Evolutionary conservation across 2,113 vertebrate species (phyloP), one percentile per base, ranked within the genome.

Genomic region (Speoplatyrhinus poulsoni): DNA sequence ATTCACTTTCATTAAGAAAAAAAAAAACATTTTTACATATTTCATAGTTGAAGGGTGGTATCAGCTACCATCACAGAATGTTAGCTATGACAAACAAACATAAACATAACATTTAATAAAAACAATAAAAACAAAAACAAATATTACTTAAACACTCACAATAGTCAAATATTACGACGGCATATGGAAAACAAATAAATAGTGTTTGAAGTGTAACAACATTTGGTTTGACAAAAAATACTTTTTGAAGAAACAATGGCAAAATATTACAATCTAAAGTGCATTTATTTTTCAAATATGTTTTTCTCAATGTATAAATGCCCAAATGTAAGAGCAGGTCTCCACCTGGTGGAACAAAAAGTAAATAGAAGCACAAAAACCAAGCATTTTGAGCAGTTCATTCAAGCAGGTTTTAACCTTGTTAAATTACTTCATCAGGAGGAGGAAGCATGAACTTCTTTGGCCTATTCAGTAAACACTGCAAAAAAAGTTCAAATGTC

Each of bases 241-340:
- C 9, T 46, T 55, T 56, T n/a, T 12, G 10, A 26, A 57, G 57
- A 56, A 17, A 67, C 15, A 47, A 15, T 19, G 33, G 56, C 57
- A 60, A 12, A 41, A 41, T 41, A 7, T 41, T 41, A 41, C 4
- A 41, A 8, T 75, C 75, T 88, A 89, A 90, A 89, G 87, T 89
- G 89, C 89, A 88, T 71, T 71, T 68, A 64, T 80, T 72, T 50
- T 60, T 76, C 56, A 76, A 67, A 80, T 77, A 56, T 67, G 76
- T 82, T 75, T 60, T 72, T 73, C 53, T 78, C 69, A 70, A 13
- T 19, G 65, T 57, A 76, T 80, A 84, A 89, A 87, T 83, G 81
- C 57, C 8, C 72, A 47, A 19, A 60, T 62, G 61, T 62, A 69
- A 68, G 73, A 46, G 54, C 49, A 71, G 7, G 70, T 72, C 76